Percentiles rank a stretch among this genome's conserved stretches.
These are phyloP conservation scores for Sus scrofa DNA, from an alignment of 2,113 vertebrate species.

Conservation along the genomic window T2T-Sscrofa CM000818.6:22860001-22860500, in stretches of 20 bases:
- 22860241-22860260: too few relatives aligned
- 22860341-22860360: too few relatives aligned
- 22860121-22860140: constrained; percentile 13
- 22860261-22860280: too few relatives aligned
- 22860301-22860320: too few relatives aligned
- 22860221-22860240: not conserved
- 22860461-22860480: not conserved
- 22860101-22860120: constrained; percentile 36
- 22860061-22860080: constrained; percentile 50
- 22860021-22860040: constrained; percentile 34
- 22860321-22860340: too few relatives aligned
- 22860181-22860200: constrained; percentile 46
- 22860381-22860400: not conserved
- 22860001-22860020: not conserved
- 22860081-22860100: not conserved
- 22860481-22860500: not conserved
- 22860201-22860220: constrained; percentile 52
- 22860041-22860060: constrained; percentile 61
- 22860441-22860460: not conserved
- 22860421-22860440: not conserved
- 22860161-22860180: constrained; percentile 55
- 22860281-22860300: too few relatives aligned
- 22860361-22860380: too few relatives aligned
- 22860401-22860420: constrained; percentile 14
- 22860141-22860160: not conserved